Percentiles rank a stretch among this genome's conserved stretches.
Conservation (phyloP, 1,140 invertebrate species). For the Zaprionus vittiger region DNA sequence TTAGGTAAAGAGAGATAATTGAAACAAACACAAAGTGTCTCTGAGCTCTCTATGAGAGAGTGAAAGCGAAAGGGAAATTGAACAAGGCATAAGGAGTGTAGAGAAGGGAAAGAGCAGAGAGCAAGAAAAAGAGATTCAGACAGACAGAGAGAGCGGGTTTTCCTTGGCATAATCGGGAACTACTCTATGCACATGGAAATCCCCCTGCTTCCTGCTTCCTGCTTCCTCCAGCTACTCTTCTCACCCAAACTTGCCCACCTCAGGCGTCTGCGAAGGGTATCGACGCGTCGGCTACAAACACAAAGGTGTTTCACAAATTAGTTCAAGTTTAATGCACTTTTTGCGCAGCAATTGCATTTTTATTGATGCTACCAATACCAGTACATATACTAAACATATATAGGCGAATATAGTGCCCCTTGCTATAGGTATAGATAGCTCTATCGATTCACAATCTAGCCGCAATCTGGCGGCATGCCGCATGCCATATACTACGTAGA, state of each 20-base stretch:
- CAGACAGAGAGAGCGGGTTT: not conserved
- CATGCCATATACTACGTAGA: not conserved
- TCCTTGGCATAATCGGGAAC: not conserved
- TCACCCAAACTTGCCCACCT: not conserved
- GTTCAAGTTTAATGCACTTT: constrained; percentile 72
- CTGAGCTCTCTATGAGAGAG: too few relatives aligned
- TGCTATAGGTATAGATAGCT: constrained; percentile 1
- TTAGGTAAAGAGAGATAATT: too few relatives aligned
- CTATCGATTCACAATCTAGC: constrained; percentile 18
- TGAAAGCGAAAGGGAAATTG: too few relatives aligned
- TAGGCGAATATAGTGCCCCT: not conserved
- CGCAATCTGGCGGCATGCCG: constrained; percentile 64
- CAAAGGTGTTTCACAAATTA: constrained; percentile 33
- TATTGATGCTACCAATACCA: constrained; percentile 32
- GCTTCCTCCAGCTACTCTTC: not conserved
- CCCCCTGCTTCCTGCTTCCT: not conserved
- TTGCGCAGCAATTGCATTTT: constrained; percentile 60
- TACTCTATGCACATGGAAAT: not conserved
- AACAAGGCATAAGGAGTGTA: too few relatives aligned
- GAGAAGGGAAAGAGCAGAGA: too few relatives aligned
- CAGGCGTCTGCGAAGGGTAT: not conserved
- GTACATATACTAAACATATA: not conserved
- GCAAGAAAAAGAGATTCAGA: too few relatives aligned
- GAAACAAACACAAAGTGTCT: too few relatives aligned
- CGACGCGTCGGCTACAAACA: not conserved